Conservation (phyloP, 2,113 vertebrate species). For the Plecturocebus donacophilus region DNA sequence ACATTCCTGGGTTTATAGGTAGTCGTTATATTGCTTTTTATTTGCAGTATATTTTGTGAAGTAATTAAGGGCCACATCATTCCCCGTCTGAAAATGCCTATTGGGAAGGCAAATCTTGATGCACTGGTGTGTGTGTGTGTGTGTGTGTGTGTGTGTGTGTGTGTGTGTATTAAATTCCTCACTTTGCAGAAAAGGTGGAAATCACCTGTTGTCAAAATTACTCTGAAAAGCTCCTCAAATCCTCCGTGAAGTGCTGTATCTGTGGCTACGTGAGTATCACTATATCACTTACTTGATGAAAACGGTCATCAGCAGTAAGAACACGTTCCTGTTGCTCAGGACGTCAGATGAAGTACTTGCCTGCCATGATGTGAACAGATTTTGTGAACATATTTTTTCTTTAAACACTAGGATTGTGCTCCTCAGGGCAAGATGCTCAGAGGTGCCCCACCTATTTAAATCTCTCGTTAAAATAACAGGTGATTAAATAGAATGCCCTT, state of each 20-base stretch:
- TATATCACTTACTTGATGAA: rapidly evolving
- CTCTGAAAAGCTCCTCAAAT: background rate
- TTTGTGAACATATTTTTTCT: background rate
- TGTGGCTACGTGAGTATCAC: background rate
- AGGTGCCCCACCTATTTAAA: background rate
- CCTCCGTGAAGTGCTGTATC: rapidly evolving
- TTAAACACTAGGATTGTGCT: background rate
- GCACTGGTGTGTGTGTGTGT: background rate
- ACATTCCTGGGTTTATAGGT: slow-evolving; percentile 31
- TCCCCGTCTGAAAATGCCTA: background rate
- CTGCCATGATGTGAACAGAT: background rate
- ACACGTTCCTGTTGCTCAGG: background rate
- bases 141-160: background rate
- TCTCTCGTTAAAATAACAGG: background rate
- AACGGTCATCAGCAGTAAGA: background rate
- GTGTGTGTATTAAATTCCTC: background rate
- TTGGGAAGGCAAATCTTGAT: background rate
- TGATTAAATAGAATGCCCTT: background rate
- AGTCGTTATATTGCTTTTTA: background rate
- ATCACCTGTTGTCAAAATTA: background rate
- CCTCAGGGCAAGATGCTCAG: background rate
- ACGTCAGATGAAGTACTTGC: background rate
- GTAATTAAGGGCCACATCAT: background rate
- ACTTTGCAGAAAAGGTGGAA: background rate
- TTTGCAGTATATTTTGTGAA: background rate